Base-by-base conservation (phyloP, 2,113 vertebrate species). In the Ammodytes dubius region DNA sequence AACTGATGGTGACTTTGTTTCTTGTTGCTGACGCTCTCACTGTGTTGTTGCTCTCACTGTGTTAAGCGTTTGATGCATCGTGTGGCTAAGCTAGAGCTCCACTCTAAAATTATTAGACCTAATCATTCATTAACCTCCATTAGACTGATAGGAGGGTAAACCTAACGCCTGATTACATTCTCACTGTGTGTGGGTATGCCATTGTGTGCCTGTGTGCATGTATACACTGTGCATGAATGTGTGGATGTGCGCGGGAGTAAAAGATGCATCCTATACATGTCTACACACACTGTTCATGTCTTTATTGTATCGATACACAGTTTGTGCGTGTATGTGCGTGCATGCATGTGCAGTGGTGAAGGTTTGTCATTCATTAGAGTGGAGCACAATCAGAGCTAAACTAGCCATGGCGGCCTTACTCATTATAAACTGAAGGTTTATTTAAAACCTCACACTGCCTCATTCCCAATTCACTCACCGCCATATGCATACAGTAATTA, bases 401-500 rank as follows among this genome's bases (percentile, higher is more conserved):
- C 95, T 95, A 94, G 93, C 93, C 95, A 96, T 95, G 91, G 95
- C 91, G 91, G 94, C 93, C 95, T 92, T 91, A 92, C 95, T 96
- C 94, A 95, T 96, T 96, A 96, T 89, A 94, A 94, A 83, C 91
- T 93, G 92, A 95, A 95, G 95, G 95, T 96, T 97, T 96, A 95
- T 96, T 96, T 95, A 96, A 96, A 96, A 95, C 95, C 94, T 95
- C 94, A 95, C 93, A 93, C 95, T 94, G 95, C 95, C 77, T 86
- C 92, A 92, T 95, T 97, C 97, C 94, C 96, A 97, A 96, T 96
- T 95, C 95, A 96, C 95, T 96, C 95, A 94, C 93, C 95, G 92
- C 96, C 97, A 97, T 97, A 98, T 97, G 97, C 96, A 95, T 95
- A 94, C 96, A 96, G 97, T 99, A 97, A 99, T 99, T 98, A 97